These are phyloP conservation scores for Podargus strigoides DNA, from an alignment of 2,797 vertebrate genomes.

Conservation along the genomic window DNA sequence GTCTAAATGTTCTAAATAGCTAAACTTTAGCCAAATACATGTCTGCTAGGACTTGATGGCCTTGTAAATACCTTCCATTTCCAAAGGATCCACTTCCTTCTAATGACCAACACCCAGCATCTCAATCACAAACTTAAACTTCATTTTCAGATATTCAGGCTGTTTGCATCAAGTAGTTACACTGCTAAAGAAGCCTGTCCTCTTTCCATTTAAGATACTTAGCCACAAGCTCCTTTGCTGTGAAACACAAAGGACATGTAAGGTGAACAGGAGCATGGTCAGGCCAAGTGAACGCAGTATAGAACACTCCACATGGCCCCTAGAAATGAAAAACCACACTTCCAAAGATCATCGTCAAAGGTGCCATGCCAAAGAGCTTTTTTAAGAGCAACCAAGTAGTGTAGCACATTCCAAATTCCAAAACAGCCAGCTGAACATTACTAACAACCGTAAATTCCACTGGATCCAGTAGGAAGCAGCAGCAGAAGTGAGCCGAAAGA, in stretches of 20 bases:
- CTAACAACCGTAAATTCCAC: neutral
- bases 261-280: neutral
- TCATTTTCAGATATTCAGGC: neutral
- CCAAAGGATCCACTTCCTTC: neutral
- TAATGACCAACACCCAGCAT: too few species aligned
- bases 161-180: neutral
- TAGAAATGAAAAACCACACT: neutral
- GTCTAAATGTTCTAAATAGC: neutral
- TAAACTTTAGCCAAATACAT: neutral
- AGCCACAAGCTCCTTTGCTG: neutral
- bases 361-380: neutral
- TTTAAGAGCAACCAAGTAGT: neutral
- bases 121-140: neutral
- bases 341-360: neutral
- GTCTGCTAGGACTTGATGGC: neutral
- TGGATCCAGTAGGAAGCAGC: neutral
- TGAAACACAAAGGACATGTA: neutral
- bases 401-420: rapidly evolving
- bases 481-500: neutral
- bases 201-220: neutral
- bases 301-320: neutral
- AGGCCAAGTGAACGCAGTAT: neutral
- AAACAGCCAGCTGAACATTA: neutral
- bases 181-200: neutral
- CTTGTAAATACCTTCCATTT: neutral